These are phyloP conservation scores for Montipora sp. DNA, from an alignment of 64 coral and sea anemone genomes.

Conservation along the genomic window DNA sequence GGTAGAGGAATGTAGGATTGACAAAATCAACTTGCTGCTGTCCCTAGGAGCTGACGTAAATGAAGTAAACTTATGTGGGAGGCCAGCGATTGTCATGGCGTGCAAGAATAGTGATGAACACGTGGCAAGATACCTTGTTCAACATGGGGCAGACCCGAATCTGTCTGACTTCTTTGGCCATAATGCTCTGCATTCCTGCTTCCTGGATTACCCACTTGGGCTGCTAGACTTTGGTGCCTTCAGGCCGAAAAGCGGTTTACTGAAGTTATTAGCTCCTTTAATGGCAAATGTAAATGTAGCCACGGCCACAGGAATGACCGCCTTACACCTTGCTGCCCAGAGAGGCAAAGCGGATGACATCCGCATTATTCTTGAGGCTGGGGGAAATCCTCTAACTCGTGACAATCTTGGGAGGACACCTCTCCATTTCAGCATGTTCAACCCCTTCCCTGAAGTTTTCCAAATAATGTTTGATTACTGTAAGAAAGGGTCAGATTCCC, in stretches of 20 bases:
- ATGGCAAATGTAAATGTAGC: slow-evolving; percentile 12
- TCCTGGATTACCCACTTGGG: neutral
- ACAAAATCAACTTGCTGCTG: slow-evolving; percentile 36
- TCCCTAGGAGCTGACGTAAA: slow-evolving; percentile 46
- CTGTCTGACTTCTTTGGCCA: slow-evolving; percentile 16
- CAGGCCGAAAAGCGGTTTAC: neutral
- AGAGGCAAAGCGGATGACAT: neutral
- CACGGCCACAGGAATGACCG: slow-evolving; percentile 25
- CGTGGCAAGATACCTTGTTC: neutral
- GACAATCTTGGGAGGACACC: slow-evolving; percentile 54
- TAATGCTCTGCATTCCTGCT: slow-evolving; percentile 36
- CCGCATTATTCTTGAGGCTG: slow-evolving; percentile 17
- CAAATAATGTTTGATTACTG: slow-evolving; percentile 17
- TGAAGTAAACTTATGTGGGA: slow-evolving; percentile 5
- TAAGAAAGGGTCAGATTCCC: neutral
- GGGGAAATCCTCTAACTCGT: slow-evolving; percentile 18
- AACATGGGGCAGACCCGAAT: slow-evolving; percentile 16
- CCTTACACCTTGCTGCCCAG: slow-evolving; percentile 23
- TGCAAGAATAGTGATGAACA: slow-evolving; percentile 24
- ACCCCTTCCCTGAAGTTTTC: slow-evolving; percentile 8
- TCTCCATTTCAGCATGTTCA: slow-evolving; percentile 44
- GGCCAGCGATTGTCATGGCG: neutral
- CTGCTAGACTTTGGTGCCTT: neutral
- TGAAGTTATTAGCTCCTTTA: neutral
- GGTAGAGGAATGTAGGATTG: slow-evolving; percentile 23